Base-by-base conservation (phyloP, 2,888 invertebrate species). In the Baccha elongata region DNA sequence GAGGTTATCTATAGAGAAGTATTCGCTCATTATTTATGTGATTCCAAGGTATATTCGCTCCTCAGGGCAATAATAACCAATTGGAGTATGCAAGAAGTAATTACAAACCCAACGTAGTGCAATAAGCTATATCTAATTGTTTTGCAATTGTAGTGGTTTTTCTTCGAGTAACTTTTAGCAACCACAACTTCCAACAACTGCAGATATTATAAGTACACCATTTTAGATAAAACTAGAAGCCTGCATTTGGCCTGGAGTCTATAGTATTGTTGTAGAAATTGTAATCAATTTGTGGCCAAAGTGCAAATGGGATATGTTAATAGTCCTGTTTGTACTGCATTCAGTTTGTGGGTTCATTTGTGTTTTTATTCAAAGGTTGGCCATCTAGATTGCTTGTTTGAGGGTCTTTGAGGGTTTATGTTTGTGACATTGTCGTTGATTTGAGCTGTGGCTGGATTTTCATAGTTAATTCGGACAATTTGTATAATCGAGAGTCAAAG, bases 261-360 rank as follows among this genome's bases (percentile, higher is more conserved):
- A 10, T 10, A 35, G 35, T n/a, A 11, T 13, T 23, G 29, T 35
- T 32, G 15, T 46, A 53, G 50, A 32, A 55, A 17, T n/a, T 48
- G 68, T 50, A 74, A 73, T 69, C 74, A 80, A 80, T 69, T 8
- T 73, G 68, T 40, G 68, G 62, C 42, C 48, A 35, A 42, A 74
- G 68, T 64, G 50, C 55, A 69, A n/a, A n/a, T 74, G 74, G 21
- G 68, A 74, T 55, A 48, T 42, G 62, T 72, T 40, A 26, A 58
- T 44, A 26, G 37, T 23, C 15, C 13, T n/a, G 5, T 58, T 55
- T 21, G 23, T 15, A 42, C 55, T 58, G 50, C 42, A 65, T 50
- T 55, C 40, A 69, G 48, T 58, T 48, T 76, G 62, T 7, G 62
- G 55, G 23, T 32, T 44, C 55, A 40, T 69, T 69, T 55, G 8